These are phyloP conservation scores for Hozukius guyotensis DNA, from an alignment of 2,797 vertebrate species.

Conservation along the genomic window DNA sequence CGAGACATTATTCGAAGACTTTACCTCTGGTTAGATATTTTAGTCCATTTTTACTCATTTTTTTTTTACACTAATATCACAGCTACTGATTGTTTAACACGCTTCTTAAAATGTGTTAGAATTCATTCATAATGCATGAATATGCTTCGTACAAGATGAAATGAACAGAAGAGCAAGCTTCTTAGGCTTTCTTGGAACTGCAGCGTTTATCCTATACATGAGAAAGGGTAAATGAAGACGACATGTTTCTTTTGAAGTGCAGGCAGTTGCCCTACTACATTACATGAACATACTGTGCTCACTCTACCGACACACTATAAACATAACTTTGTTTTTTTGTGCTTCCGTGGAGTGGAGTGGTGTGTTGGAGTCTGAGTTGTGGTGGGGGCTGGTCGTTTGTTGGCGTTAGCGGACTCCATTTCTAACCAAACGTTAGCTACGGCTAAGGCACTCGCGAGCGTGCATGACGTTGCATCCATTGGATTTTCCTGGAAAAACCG, in stretches of 20 bases:
- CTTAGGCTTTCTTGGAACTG: background rate
- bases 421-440: too few relatives aligned
- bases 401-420: too few relatives aligned
- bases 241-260: too few relatives aligned
- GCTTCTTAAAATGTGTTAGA: background rate
- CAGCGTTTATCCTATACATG: background rate
- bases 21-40: background rate
- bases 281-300: too few relatives aligned
- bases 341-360: too few relatives aligned
- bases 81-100: background rate
- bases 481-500: background rate
- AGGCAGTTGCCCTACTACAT: too few relatives aligned
- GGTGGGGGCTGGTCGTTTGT: too few relatives aligned
- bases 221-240: background rate
- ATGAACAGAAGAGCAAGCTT: background rate
- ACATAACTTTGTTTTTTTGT: too few relatives aligned
- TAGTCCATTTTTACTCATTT: background rate
- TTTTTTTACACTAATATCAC: background rate
- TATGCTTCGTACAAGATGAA: background rate
- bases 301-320: too few relatives aligned
- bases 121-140: conserved; percentile 2
- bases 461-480: too few relatives aligned
- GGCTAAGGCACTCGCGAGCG: too few relatives aligned
- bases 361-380: too few relatives aligned
- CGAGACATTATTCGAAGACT: conserved; percentile 23